phyloP scores from a whole-genome alignment of 2,113 vertebrate species.

The Cyanocitta stelleri region DNA sequence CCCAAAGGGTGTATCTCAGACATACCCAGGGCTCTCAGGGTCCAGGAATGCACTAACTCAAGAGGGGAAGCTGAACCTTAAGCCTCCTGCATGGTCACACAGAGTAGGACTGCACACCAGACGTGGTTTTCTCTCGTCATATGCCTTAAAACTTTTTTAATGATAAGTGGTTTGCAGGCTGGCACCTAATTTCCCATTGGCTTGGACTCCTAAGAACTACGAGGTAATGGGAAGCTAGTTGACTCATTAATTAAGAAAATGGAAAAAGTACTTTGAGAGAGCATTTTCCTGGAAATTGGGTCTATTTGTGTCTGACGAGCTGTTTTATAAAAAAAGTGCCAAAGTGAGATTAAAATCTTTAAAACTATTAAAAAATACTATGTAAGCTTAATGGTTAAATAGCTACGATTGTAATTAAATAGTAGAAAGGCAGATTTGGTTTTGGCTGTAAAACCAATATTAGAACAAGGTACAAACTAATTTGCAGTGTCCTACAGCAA shows the following conservation, averaged over 20 bases:
- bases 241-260: background rate
- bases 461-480: background rate
- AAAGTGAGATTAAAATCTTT: background rate
- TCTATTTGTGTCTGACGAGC: background rate
- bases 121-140: background rate
- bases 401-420: background rate
- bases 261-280: background rate
- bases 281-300: background rate
- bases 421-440: background rate
- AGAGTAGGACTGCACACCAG: background rate
- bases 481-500: background rate
- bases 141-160: background rate
- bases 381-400: background rate
- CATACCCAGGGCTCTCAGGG: background rate
- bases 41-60: background rate
- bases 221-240: background rate
- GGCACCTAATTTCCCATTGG: background rate
- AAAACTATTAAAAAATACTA: background rate
- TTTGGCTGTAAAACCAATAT: slow-evolving; percentile 12
- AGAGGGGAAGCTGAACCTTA: background rate
- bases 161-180: background rate
- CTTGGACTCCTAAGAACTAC: background rate
- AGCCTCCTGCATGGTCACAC: background rate
- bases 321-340: background rate
- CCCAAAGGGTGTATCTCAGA: background rate